phyloP scores from a whole-genome alignment of 53 echinoderm and acorn worm species.

The Arbacia lixula region DNA sequence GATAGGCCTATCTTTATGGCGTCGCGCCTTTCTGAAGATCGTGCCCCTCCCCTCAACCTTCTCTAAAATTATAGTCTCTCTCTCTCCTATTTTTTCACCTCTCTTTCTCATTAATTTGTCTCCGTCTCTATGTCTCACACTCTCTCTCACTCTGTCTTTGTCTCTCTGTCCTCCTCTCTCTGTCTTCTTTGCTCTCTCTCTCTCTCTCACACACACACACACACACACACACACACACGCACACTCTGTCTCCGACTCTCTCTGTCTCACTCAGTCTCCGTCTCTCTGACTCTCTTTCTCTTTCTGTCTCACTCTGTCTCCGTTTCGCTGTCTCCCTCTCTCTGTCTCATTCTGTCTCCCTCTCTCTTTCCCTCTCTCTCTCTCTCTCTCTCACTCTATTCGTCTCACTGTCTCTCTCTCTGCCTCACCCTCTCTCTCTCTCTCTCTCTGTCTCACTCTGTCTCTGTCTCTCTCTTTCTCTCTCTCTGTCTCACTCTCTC shows the following conservation, averaged over 20 bases:
- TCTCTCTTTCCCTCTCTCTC: not conserved
- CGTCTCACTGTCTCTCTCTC: not conserved
- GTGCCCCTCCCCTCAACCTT: not conserved
- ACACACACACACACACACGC: not conserved
- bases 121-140: not conserved
- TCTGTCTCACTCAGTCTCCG: not conserved
- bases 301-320: not conserved
- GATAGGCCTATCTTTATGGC: too few relatives aligned
- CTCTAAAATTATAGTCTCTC: not conserved
- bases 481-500: not conserved
- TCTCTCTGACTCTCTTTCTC: not conserved
- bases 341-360: not conserved
- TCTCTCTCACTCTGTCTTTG: not conserved
- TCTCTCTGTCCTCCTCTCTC: not conserved
- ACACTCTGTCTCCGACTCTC: not conserved
- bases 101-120: not conserved
- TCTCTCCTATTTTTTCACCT: not conserved
- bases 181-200: not conserved
- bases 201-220: not conserved
- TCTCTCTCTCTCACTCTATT: not conserved
- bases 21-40: not conserved
- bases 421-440: not conserved
- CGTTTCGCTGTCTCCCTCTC: not conserved
- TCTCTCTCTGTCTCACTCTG: not conserved
- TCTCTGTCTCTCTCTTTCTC: not conserved